Evolutionary conservation across 2,113 vertebrate species (phyloP), one percentile per base, ranked within the genome.

Genomic region (Mus spicilegus): DNA sequence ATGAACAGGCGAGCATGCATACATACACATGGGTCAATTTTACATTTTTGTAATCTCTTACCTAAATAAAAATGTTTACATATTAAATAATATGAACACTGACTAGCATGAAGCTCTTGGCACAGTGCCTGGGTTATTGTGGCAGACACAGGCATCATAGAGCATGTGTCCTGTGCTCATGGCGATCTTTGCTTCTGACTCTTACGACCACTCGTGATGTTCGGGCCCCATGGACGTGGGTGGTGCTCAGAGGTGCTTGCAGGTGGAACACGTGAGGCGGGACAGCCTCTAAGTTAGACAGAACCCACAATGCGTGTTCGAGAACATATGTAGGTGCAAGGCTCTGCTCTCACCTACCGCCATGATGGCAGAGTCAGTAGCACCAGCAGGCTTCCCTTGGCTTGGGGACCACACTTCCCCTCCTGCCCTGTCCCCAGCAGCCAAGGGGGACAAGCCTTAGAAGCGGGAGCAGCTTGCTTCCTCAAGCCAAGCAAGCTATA

Each of bases 401-500:
- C 88, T 46, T 0, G 0, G n/a, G 67, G 90, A 91, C 84, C 89
- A 77, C 58, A 67, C 17, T 49, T 85, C 82, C 96, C 87, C 80
- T 1, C 10, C 17, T 1, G 81, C 58, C 97, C 86, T 63, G 97
- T 85, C 94, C 87, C 73, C 86, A 70, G 90, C 97, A 97, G 96
- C 95, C 95, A 22, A 28, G 54, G 54, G 54, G 54, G 54, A 13
- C 54, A 54, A 54, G 54, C 54, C 12, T 54, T 54, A 54, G 54
- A 54, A 54, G 54, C 54, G 11, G 54, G 54, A 54, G 51, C 96
- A n/a, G 97, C 98, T 88, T 12, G 95, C 93, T 95, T 98, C 95
- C 98, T 98, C 90, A 72, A 98, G 98, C 33, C 51, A 95, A 97
- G 98, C 98, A 99, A 98, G 98, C 98, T 97, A 98, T 99, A 99